phyloP scores from a whole-genome alignment of 2,888 invertebrate genomes.

The Epicampocera succincta region DNA sequence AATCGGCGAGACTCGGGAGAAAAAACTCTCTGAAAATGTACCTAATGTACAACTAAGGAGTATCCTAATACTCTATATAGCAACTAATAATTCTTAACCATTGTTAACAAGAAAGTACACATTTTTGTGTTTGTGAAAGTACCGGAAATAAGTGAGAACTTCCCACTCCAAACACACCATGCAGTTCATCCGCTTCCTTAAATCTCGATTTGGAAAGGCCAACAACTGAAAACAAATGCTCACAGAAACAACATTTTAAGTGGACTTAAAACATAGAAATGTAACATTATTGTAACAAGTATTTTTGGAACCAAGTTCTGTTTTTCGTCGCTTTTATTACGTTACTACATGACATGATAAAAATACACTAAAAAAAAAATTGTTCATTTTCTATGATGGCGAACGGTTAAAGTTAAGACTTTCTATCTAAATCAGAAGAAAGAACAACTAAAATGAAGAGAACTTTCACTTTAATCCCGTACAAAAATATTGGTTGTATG shows the following conservation, averaged over 20 bases:
- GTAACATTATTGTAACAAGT: background rate
- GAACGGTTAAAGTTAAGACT: no score
- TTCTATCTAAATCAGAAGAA: no score
- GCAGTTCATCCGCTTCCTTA: background rate
- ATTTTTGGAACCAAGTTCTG: no score
- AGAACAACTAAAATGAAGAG: no score
- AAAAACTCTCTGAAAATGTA: no score
- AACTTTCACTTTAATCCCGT: no score
- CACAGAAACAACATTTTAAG: constrained; percentile 1
- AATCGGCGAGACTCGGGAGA: no score
- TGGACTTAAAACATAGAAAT: background rate
- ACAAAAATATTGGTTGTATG: no score
- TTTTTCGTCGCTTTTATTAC: background rate
- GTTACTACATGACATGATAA: constrained; percentile 2
- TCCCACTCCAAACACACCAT: background rate
- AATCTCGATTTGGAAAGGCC: constrained; percentile 19
- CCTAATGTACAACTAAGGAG: no score
- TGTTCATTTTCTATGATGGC: no score
- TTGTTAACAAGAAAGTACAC: constrained; percentile 1
- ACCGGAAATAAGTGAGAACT: constrained; percentile 59
- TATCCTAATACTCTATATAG: no score
- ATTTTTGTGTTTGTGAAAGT: constrained; percentile 15
- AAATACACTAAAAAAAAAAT: no score
- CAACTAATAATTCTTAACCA: constrained; percentile 51
- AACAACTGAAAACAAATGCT: background rate